phyloP scores from a whole-genome alignment of 2,797 vertebrate genomes.

The Scarus forsteni region DNA sequence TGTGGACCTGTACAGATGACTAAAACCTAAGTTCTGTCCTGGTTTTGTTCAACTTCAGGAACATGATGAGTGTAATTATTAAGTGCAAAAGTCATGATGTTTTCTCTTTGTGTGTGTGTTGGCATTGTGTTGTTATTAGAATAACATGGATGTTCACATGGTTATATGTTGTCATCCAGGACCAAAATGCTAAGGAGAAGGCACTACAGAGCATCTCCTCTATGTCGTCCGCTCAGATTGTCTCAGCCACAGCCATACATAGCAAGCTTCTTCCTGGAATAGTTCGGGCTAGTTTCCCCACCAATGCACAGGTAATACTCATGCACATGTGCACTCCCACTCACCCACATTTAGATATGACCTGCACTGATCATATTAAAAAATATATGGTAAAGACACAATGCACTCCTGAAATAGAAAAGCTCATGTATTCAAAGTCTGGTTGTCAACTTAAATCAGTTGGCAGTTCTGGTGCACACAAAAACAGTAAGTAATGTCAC shows the following conservation, averaged over 20 bases:
- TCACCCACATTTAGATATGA: background rate
- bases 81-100: background rate
- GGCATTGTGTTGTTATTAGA: too few relatives aligned
- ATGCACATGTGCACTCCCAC: constrained; percentile 1
- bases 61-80: background rate
- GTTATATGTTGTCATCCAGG: constrained; percentile 86
- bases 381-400: too few relatives aligned
- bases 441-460: too few relatives aligned
- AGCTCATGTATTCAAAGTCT: too few relatives aligned
- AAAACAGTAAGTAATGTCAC: background rate
- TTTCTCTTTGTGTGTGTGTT: background rate
- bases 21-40: too few relatives aligned
- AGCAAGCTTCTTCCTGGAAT: constrained; percentile 97
- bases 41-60: too few relatives aligned
- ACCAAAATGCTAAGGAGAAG: constrained; percentile 98
- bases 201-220: constrained; percentile 98
- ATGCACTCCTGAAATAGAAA: too few relatives aligned
- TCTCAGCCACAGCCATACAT: constrained; percentile 98
- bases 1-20: too few relatives aligned
- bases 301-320: constrained; percentile 91
- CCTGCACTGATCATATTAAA: too few relatives aligned
- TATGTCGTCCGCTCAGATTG: constrained; percentile 99
- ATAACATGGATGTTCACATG: constrained; percentile 7
- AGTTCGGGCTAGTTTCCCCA: constrained; percentile 92
- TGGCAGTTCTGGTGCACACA: background rate